Conservation (phyloP, 92 coral and sea anemone species). For the Paramuricea clavata region DNA sequence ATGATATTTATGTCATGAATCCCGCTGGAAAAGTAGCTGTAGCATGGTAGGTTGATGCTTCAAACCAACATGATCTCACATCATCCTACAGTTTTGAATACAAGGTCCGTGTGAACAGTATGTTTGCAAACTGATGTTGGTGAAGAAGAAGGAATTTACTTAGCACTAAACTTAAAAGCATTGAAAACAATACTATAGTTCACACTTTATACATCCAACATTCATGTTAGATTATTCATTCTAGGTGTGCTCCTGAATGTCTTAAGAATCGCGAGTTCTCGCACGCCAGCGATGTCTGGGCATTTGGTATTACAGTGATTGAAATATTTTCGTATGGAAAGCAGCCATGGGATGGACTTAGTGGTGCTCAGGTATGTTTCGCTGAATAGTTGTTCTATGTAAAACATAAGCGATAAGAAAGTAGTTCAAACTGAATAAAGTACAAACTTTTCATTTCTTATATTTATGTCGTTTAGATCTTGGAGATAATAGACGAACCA, state of each 20-base stretch:
- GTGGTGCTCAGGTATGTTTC: conserved; percentile 78
- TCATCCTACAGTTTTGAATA: not conserved
- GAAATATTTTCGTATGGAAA: conserved; percentile 94
- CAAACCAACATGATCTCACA: not conserved
- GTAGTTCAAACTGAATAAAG: too few relatives aligned
- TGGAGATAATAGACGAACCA: conserved; percentile 88
- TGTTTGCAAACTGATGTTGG: too few relatives aligned
- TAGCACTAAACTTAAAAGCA: too few relatives aligned
- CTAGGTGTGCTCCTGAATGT: conserved; percentile 98
- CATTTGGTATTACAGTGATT: conserved; percentile 88
- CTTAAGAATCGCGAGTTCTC: conserved; percentile 90
- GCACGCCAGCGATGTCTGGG: conserved; percentile 97
- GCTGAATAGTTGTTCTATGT: not conserved
- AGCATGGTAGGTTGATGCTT: conserved; percentile 80
- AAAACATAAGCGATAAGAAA: too few relatives aligned
- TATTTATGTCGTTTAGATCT: conserved; percentile 66
- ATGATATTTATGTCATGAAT: conserved; percentile 91
- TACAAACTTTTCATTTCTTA: too few relatives aligned
- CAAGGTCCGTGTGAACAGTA: not conserved
- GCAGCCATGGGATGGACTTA: conserved; percentile 92
- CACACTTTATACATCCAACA: not conserved
- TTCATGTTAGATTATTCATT: too few relatives aligned
- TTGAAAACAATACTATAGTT: too few relatives aligned
- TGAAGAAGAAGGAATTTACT: too few relatives aligned
- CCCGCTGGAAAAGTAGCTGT: conserved; percentile 90